A percentile compares a stretch with the other conserved stretches of the same genome.
These are phyloP conservation scores for Drosophila persimilis DNA, from an alignment of 1,140 invertebrate species.

Conservation along the genomic window DNA sequence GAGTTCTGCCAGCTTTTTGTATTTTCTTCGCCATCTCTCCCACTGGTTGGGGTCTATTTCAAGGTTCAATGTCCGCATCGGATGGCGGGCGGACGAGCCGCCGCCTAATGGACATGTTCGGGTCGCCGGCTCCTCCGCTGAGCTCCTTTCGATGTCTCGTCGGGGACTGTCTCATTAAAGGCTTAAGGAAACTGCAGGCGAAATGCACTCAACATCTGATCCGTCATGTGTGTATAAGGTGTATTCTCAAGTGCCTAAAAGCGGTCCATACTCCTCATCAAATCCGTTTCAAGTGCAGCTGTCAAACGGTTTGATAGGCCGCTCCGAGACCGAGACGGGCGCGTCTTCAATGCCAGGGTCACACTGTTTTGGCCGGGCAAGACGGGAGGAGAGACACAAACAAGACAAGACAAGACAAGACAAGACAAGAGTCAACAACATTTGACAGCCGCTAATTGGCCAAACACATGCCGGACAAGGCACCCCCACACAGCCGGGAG, in stretches of 20 bases:
- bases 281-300: slow-evolving; percentile 64
- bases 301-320: slow-evolving; percentile 44
- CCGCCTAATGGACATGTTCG: slow-evolving; percentile 55
- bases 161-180: slow-evolving; percentile 59
- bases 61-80: slow-evolving; percentile 75
- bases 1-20: slow-evolving; percentile 30
- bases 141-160: slow-evolving; percentile 56
- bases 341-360: slow-evolving; percentile 53
- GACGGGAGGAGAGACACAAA: neutral
- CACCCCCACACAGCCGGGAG: slow-evolving; percentile 43
- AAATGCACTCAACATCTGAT: slow-evolving; percentile 37
- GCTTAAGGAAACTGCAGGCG: slow-evolving; percentile 64
- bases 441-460: slow-evolving; percentile 78
- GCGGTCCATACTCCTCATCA: slow-evolving; percentile 9
- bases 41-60: slow-evolving; percentile 58
- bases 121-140: slow-evolving; percentile 8
- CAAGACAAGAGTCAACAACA: slow-evolving; percentile 63
- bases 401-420: slow-evolving; percentile 6
- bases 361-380: slow-evolving; percentile 12
- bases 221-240: slow-evolving; percentile 40
- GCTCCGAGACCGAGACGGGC: neutral
- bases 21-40: slow-evolving; percentile 58
- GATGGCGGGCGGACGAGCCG: slow-evolving; percentile 22
- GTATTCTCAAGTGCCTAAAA: too few relatives aligned
- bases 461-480: slow-evolving; percentile 52